These are phyloP conservation scores for Mus spicilegus DNA, from an alignment of 2,113 vertebrate genomes.

Conservation along the genomic window DNA sequence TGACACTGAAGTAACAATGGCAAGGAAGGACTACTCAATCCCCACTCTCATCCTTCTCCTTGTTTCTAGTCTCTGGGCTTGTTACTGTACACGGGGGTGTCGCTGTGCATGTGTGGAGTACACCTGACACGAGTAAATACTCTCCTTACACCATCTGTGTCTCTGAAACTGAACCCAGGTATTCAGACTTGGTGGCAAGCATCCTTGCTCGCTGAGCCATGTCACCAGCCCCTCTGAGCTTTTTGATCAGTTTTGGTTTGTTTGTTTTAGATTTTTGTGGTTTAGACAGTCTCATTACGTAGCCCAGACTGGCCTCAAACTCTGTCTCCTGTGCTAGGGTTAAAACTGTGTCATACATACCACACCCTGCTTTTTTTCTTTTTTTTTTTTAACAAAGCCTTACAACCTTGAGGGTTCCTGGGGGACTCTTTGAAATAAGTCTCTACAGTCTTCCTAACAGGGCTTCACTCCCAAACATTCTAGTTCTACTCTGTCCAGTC, in stretches of 20 bases:
- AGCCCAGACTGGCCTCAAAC: background rate
- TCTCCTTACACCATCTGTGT: background rate
- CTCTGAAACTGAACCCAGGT: background rate
- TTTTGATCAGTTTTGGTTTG: background rate
- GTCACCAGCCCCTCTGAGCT: background rate
- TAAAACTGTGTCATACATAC: background rate
- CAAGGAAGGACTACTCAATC: no score
- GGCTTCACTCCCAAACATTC: background rate
- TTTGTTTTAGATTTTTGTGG: background rate
- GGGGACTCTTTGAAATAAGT: background rate
- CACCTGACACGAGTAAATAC: background rate
- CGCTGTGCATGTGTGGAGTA: background rate
- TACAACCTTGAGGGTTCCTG: background rate
- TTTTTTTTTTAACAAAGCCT: background rate
- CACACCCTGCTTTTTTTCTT: rapidly evolving
- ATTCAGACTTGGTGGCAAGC: background rate
- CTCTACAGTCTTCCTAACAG: rapidly evolving
- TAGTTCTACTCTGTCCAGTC: background rate
- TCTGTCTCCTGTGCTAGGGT: background rate
- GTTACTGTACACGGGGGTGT: background rate
- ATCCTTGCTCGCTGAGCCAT: background rate
- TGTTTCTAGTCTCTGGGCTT: background rate
- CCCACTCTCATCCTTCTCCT: background rate
- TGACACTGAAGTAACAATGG: rapidly evolving
- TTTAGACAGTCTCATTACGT: background rate